Evolutionary conservation across 2,113 vertebrate species (phyloP).

Genomic region (Sceloporus tristichus): DNA sequence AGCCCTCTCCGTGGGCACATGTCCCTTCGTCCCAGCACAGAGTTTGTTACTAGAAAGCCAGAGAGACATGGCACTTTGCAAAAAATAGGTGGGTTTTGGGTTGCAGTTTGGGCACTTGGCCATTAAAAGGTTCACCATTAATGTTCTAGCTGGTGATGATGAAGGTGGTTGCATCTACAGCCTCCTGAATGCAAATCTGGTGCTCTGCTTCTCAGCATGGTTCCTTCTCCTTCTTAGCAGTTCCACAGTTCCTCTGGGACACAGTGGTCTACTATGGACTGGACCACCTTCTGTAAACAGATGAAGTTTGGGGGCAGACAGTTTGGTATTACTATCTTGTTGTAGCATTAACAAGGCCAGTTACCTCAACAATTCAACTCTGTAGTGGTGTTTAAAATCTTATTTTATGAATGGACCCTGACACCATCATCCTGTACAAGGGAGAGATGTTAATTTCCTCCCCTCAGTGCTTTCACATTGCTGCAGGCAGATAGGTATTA

Average conservation of each 20-base stretch:
- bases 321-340: too few relatives aligned
- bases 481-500: neutral
- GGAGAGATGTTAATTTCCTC: too few relatives aligned
- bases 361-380: neutral
- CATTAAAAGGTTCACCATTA: too few relatives aligned
- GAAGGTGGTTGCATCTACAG: neutral
- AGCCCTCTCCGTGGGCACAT: too few relatives aligned
- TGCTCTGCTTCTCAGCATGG: neutral
- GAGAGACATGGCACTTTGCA: too few relatives aligned
- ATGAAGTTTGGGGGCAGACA: neutral
- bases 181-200: neutral
- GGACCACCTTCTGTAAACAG: neutral
- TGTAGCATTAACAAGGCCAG: constrained; percentile 1
- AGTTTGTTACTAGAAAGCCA: too few relatives aligned
- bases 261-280: neutral
- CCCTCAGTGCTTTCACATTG: neutral
- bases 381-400: too few relatives aligned
- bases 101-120: too few relatives aligned
- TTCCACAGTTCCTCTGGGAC: neutral
- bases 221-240: neutral
- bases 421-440: neutral
- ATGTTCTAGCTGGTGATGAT: neutral
- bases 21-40: too few relatives aligned
- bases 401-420: neutral
- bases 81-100: too few relatives aligned